These are phyloP conservation scores for Amblyopsis rosae DNA, from an alignment of 2,113 vertebrate species.

Conservation along the genomic window DNA sequence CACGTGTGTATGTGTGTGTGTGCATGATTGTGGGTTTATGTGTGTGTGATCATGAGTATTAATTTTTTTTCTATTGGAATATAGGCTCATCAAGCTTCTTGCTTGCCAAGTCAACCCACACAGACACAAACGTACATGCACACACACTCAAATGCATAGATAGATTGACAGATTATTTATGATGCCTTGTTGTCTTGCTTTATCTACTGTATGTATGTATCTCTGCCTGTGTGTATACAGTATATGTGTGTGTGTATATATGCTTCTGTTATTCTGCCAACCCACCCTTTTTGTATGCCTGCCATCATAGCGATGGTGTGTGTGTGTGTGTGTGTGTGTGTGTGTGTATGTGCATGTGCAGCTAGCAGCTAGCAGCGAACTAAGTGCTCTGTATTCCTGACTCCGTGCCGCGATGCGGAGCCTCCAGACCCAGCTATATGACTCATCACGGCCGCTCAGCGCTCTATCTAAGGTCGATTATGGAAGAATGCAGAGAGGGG, in stretches of 20 bases:
- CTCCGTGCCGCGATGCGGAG: constrained; percentile 54
- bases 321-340: not conserved
- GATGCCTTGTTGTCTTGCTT: too few relatives aligned
- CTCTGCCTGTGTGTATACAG: too few relatives aligned
- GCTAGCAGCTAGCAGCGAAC: not conserved
- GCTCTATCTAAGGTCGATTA: constrained; percentile 62
- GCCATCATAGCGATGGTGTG: too few relatives aligned
- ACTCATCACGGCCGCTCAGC: constrained; percentile 63
- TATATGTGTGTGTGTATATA: too few relatives aligned
- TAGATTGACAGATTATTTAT: too few relatives aligned
- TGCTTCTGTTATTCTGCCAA: too few relatives aligned
- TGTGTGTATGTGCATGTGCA: constrained; percentile 6
- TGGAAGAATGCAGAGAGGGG: constrained; percentile 29
- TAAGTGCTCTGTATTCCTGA: constrained; percentile 51
- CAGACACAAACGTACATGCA: not conserved
- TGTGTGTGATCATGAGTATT: constrained; percentile 19
- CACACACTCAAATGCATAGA: too few relatives aligned
- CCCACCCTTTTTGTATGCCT: too few relatives aligned
- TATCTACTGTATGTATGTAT: too few relatives aligned
- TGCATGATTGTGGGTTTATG: not conserved
- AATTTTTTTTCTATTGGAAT: constrained; percentile 23
- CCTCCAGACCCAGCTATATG: constrained; percentile 59
- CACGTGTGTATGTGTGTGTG: not conserved
- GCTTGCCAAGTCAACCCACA: constrained; percentile 16
- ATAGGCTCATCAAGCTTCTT: constrained; percentile 12